Percentiles rank a stretch among this genome's conserved stretches.
Evolutionary conservation across 1,140 invertebrate species (phyloP).

Genomic region (Conus betulinus): DNA sequence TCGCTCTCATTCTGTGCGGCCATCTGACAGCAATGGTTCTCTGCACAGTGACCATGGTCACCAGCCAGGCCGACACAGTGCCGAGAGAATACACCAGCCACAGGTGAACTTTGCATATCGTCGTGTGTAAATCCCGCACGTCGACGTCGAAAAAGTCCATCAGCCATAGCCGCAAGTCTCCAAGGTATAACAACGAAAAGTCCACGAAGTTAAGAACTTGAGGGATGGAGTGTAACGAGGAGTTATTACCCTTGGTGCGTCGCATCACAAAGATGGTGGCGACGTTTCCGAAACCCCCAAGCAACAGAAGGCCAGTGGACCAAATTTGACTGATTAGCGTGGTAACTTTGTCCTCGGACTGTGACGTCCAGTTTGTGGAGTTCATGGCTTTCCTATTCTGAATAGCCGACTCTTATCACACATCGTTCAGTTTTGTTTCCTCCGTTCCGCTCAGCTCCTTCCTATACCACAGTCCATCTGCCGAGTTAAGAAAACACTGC

Average conservation of each 20-base stretch:
- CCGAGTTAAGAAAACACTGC: no score
- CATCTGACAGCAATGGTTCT: neutral
- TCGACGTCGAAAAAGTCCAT: neutral
- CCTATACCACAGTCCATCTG: no score
- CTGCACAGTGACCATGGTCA: conserved; percentile 7
- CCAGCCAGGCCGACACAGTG: conserved; percentile 11
- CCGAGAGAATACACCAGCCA: conserved; percentile 18
- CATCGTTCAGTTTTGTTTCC: no score
- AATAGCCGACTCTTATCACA: no score
- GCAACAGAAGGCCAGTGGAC: neutral
- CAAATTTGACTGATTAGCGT: neutral
- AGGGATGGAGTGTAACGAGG: neutral
- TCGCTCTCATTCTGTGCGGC: neutral
- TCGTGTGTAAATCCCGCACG: neutral
- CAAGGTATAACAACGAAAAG: neutral
- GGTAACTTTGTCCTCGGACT: neutral
- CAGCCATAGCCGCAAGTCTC: neutral
- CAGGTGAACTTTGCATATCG: neutral
- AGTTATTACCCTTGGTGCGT: neutral
- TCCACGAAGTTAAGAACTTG: neutral
- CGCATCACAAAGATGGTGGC: conserved; percentile 20
- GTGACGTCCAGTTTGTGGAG: neutral
- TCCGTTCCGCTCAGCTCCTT: no score
- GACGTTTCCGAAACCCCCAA: conserved; percentile 23
- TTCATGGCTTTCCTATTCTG: neutral